Evolutionary conservation across 2,113 vertebrate species (phyloP).

Genomic region (Bothrops jararaca): DNA sequence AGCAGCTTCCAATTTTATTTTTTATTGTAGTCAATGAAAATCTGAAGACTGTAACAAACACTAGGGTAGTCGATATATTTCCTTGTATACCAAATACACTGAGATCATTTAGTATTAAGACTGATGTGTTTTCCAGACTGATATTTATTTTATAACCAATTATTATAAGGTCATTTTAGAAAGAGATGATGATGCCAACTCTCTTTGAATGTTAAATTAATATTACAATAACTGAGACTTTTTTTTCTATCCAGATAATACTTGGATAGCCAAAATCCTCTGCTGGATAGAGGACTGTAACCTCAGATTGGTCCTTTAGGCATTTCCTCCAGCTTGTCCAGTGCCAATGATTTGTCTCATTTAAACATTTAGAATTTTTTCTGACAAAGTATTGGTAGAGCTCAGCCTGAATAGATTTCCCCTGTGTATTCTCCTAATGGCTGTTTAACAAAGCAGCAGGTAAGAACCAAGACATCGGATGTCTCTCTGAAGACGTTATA

Average conservation of each 20-base stretch:
- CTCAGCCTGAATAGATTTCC: constrained; percentile 33
- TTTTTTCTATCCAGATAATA: not conserved
- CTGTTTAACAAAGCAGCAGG: constrained; percentile 57
- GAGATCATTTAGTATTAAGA: not conserved
- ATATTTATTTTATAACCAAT: not conserved
- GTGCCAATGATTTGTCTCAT: not conserved
- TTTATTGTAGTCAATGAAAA: not conserved
- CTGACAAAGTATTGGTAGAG: constrained; percentile 12
- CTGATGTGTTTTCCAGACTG: not conserved
- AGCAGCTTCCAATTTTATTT: not conserved
- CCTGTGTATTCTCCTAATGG: constrained; percentile 43
- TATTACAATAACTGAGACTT: not conserved
- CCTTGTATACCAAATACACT: not conserved
- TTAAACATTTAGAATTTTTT: constrained; percentile 16
- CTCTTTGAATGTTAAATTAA: not conserved
- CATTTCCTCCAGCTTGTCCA: not conserved
- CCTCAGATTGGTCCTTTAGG: not conserved
- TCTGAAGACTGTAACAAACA: not conserved
- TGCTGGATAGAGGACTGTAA: not conserved
- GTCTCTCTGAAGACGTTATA: constrained; percentile 35
- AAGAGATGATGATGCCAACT: not conserved
- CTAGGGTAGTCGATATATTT: not conserved
- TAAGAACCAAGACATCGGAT: constrained; percentile 37
- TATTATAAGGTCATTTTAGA: not conserved
- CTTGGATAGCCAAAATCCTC: not conserved